phyloP scores from a whole-genome alignment of 2,113 vertebrate species.

The Leucosticte australis region DNA sequence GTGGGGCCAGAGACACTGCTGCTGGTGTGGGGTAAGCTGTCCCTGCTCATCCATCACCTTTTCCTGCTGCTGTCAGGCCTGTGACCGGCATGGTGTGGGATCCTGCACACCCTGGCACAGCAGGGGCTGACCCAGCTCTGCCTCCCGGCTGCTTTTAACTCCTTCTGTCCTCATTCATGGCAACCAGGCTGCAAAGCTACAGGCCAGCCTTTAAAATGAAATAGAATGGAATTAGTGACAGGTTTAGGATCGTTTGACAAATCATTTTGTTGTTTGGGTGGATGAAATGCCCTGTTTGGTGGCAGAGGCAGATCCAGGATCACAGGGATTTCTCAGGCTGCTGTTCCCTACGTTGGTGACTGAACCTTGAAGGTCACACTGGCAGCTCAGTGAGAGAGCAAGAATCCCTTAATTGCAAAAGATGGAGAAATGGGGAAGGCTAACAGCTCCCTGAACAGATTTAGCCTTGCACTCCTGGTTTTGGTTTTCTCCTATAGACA shows the following conservation, averaged over 20 bases:
- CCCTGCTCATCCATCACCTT: not conserved
- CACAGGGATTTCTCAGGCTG: not conserved
- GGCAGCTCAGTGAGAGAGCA: not conserved
- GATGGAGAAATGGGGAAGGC: not conserved
- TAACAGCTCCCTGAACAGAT: not conserved
- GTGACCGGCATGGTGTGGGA: rapidly evolving
- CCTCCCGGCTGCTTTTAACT: not conserved
- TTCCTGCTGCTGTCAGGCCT: not conserved
- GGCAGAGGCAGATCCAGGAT: not conserved
- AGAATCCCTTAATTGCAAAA: not conserved
- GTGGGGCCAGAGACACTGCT: not conserved
- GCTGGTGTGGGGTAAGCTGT: not conserved
- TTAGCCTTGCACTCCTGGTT: not conserved
- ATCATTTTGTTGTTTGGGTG: not conserved
- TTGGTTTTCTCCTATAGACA: not conserved
- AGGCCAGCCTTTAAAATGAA: no score
- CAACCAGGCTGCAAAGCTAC: not conserved
- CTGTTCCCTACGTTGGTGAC: rapidly evolving
- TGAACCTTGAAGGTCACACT: not conserved
- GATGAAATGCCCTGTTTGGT: not conserved
- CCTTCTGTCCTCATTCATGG: rapidly evolving
- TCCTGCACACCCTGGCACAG: not conserved
- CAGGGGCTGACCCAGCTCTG: not conserved
- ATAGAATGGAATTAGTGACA: rapidly evolving
- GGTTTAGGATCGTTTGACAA: rapidly evolving